Base-by-base conservation (phyloP, 2,888 invertebrate genomes). In the Agrotis exclamationis region DNA sequence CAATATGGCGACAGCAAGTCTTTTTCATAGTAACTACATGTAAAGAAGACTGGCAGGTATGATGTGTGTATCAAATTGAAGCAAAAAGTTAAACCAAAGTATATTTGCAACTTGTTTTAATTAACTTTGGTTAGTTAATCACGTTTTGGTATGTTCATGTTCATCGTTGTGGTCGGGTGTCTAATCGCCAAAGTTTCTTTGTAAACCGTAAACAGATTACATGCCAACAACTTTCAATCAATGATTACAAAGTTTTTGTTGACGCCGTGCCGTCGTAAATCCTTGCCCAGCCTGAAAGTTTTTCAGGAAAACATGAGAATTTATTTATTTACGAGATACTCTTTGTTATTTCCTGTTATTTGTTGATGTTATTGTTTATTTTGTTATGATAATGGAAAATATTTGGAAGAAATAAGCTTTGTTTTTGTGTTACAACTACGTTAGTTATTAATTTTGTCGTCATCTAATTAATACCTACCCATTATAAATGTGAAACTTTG, bases 171-270 rank as follows among this genome's bases (percentile, higher is more conserved):
- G 67, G 54, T 47, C 47, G 28, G 6, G 20, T 59, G 47, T 68
- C 24, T 56, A 53, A 56, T 63, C 45, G 56, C 13, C 7, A 7
- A 57, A 67, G 45, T 76, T 71, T 59, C 3, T 51, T 51, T 45
- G 64, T 53, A 64, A 70, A 28, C 53, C 16, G 63, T 57, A 24
- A 78, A 66, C 74, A 70, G 16, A 66, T 62, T 45, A 79, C 20
- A 28, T 44, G 47, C 56, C 57, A 68, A 79, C 63, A 76, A 66
- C 56, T 66, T 59, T 47, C 45, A 53, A 68, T 76, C 53, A 68
- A 44, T 80, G 54, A 60, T 63, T 48, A 39, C n/a, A 47, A 73
- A 76, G 64, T 78, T 80, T 63, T 69, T 66, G 73, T 80, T 73
- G 65, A 60, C 48, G 18, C 3, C 20, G 13, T 47, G 58, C 33